Conservation (phyloP, 2,888 invertebrate genomes). For the Raillietiella orientalis region DNA sequence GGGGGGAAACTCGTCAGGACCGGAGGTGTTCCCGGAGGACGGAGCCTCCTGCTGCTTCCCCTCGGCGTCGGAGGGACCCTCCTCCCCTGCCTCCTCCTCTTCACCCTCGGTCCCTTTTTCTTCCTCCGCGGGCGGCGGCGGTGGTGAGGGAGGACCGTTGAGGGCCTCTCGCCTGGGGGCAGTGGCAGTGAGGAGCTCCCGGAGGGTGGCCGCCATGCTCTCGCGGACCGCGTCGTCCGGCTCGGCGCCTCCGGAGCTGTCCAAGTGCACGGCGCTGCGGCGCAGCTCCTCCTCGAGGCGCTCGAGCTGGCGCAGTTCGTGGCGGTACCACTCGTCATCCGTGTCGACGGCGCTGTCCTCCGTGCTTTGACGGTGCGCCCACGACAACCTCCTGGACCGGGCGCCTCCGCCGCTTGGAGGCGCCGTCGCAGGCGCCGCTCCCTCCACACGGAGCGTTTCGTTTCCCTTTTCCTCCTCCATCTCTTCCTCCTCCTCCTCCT, state of each 20-base stretch:
- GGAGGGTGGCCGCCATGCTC: background rate
- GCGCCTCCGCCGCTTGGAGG: background rate
- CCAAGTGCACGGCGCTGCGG: slow-evolving; percentile 3
- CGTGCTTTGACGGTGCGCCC: slow-evolving; percentile 44
- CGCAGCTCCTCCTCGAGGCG: slow-evolving; percentile 37
- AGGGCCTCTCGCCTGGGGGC: slow-evolving; percentile 1
- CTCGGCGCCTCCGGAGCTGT: background rate
- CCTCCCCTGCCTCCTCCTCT: slow-evolving; percentile 18
- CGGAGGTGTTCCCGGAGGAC: slow-evolving; percentile 5
- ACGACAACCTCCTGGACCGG: too few species aligned
- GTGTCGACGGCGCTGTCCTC: slow-evolving; percentile 76
- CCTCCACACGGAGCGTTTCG: too few species aligned
- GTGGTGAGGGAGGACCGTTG: slow-evolving; percentile 4
- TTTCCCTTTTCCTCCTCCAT: too few species aligned
- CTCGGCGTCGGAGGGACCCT: slow-evolving; percentile 6
- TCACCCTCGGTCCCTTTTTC: slow-evolving; percentile 5
- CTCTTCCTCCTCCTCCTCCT: too few species aligned
- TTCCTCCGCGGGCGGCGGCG: slow-evolving; percentile 5
- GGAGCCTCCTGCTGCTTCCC: slow-evolving; percentile 6
- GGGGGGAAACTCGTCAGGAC: slow-evolving; percentile 3
- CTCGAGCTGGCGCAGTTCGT: slow-evolving; percentile 52
- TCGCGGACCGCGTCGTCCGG: background rate
- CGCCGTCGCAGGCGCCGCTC: background rate
- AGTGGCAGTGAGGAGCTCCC: background rate
- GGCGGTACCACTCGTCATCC: slow-evolving; percentile 75